Conservation (phyloP, 1,140 invertebrate genomes). For the Panagrolaimus sp. region DNA sequence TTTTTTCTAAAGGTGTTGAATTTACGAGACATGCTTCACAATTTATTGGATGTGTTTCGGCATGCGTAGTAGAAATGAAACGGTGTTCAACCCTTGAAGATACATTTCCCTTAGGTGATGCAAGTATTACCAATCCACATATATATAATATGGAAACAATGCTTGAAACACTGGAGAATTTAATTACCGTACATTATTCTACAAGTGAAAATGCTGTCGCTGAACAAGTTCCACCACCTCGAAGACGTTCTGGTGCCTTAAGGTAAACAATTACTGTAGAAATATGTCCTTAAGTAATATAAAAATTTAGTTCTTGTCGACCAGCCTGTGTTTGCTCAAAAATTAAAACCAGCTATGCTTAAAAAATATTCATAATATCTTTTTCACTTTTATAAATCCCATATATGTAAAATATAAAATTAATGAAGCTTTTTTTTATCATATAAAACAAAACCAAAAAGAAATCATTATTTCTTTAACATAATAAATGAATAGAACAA, state of each 20-base stretch:
- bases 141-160: conserved; percentile 47
- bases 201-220: conserved; percentile 50
- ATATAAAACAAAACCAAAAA: too few relatives aligned
- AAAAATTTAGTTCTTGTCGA: conserved; percentile 46
- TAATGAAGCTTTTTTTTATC: too few relatives aligned
- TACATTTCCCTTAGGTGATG: conserved; percentile 38
- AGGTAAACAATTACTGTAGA: too few relatives aligned
- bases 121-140: conserved; percentile 13
- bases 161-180: conserved; percentile 54
- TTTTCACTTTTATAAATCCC: too few relatives aligned
- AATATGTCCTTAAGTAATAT: too few relatives aligned
- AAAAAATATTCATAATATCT: neutral
- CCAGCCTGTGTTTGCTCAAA: conserved; percentile 56
- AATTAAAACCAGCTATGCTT: conserved; percentile 57
- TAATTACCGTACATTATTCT: conserved; percentile 57
- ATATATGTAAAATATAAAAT: too few relatives aligned
- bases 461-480: too few relatives aligned
- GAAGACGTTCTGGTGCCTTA: conserved; percentile 32
- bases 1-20: conserved; percentile 24
- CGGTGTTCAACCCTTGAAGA: conserved; percentile 49
- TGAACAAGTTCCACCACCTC: conserved; percentile 49
- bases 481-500: too few relatives aligned
- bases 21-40: conserved; percentile 43
- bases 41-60: conserved; percentile 56
- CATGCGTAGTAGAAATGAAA: conserved; percentile 52